Conservation (phyloP, 1,140 invertebrate species). For the Chelonus insularis region DNA sequence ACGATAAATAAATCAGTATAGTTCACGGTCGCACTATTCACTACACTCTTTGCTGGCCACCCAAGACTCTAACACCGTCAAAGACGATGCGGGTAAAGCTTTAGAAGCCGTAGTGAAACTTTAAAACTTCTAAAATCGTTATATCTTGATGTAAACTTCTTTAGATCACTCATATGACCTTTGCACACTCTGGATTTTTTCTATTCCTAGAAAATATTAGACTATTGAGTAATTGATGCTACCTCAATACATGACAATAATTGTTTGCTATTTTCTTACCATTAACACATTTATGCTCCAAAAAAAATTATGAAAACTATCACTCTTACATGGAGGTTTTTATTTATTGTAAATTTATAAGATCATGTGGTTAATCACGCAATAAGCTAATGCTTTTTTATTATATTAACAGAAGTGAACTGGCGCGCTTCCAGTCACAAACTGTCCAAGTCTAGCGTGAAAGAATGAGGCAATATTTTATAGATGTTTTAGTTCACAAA, state of each 20-base stretch:
- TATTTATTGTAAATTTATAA: neutral
- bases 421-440: constrained; percentile 20
- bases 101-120: neutral
- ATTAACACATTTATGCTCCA: neutral
- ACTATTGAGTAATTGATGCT: neutral
- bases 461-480: neutral
- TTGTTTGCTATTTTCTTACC: too few relatives aligned
- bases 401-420: constrained; percentile 2
- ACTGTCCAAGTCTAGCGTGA: neutral
- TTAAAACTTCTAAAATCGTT: neutral
- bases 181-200: neutral
- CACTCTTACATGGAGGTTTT: neutral
- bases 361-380: constrained; percentile 10
- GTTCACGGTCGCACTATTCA: constrained; percentile 1
- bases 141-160: neutral
- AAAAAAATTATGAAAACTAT: neutral
- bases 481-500: neutral
- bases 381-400: neutral
- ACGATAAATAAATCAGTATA: neutral
- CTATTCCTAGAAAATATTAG: neutral
- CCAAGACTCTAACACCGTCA: neutral
- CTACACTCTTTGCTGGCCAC: neutral
- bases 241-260: neutral
- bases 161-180: neutral
- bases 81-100: constrained; percentile 14